Conservation (phyloP, 2,797 vertebrate genomes). For the Sparus aurata region DNA sequence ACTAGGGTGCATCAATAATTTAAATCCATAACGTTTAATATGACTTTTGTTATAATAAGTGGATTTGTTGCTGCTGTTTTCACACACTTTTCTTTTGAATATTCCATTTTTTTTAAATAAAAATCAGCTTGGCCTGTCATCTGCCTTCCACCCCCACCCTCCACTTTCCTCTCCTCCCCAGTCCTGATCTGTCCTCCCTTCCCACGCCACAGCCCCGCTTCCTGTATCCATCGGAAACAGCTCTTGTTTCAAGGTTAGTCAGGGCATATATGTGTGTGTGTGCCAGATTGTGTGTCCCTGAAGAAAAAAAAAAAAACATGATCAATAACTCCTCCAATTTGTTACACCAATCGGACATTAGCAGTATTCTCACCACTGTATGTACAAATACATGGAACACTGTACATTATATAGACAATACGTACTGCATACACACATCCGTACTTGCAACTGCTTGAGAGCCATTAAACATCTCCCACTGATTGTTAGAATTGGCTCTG, state of each 20-base stretch:
- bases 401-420: neutral
- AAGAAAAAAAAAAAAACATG: constrained; percentile 48
- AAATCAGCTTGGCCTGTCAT: constrained; percentile 20
- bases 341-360: constrained; percentile 57
- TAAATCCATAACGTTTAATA: neutral
- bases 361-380: neutral
- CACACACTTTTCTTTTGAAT: neutral
- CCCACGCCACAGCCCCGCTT: constrained; percentile 47
- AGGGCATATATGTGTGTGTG: constrained; percentile 59
- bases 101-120: neutral
- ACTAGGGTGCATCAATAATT: neutral
- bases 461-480: constrained; percentile 70
- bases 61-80: neutral
- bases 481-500: constrained; percentile 71
- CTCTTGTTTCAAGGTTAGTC: constrained; percentile 89
- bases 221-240: constrained; percentile 81
- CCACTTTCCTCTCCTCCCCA: constrained; percentile 18
- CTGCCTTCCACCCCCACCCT: neutral
- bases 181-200: constrained; percentile 45
- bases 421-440: neutral
- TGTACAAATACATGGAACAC: neutral
- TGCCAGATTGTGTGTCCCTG: constrained; percentile 24
- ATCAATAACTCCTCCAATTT: constrained; percentile 79
- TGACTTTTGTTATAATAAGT: neutral
- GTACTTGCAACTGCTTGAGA: constrained; percentile 45